Conservation (phyloP, 2,888 invertebrate species). For the Asteroscopus sphinx region DNA sequence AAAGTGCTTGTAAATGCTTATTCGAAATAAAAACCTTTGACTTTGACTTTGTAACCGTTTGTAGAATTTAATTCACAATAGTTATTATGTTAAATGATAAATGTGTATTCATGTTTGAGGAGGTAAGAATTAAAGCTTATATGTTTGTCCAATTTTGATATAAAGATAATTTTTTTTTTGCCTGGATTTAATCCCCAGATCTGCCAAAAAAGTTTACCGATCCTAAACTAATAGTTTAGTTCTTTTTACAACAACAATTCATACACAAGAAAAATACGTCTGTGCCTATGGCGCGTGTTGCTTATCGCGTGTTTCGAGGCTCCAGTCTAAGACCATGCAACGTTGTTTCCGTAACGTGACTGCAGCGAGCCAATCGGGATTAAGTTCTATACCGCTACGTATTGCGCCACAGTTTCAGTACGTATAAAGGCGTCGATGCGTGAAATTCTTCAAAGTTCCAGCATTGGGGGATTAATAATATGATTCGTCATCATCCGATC, state of each 20-base stretch:
- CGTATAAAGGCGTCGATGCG: conserved; percentile 44
- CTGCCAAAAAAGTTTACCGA: too few relatives aligned
- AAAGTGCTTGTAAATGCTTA: too few relatives aligned
- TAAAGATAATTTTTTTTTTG: too few relatives aligned
- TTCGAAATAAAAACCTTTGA: too few relatives aligned
- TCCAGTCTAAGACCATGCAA: conserved; percentile 55
- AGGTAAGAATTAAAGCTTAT: too few relatives aligned
- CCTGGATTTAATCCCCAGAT: too few relatives aligned
- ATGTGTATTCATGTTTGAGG: too few relatives aligned
- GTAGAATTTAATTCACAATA: too few relatives aligned
- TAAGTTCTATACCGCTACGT: conserved; percentile 56
- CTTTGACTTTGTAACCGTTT: too few relatives aligned
- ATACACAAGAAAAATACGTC: conserved; percentile 17
- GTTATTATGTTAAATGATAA: too few relatives aligned
- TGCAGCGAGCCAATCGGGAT: conserved; percentile 61
- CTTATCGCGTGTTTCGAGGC: conserved; percentile 42
- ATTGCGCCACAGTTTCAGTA: conserved; percentile 34
- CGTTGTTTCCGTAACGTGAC: conserved; percentile 70
- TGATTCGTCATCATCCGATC: conserved; percentile 35
- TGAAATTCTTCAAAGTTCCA: conserved; percentile 42
- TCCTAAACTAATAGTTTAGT: too few relatives aligned
- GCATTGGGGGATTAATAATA: conserved; percentile 10
- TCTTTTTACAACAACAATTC: background rate
- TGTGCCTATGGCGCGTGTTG: conserved; percentile 14
- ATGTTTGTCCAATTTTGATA: too few relatives aligned